Evolutionary conservation across 2,113 vertebrate species (phyloP).

Genomic region (Chroicocephalus ridibundus): DNA sequence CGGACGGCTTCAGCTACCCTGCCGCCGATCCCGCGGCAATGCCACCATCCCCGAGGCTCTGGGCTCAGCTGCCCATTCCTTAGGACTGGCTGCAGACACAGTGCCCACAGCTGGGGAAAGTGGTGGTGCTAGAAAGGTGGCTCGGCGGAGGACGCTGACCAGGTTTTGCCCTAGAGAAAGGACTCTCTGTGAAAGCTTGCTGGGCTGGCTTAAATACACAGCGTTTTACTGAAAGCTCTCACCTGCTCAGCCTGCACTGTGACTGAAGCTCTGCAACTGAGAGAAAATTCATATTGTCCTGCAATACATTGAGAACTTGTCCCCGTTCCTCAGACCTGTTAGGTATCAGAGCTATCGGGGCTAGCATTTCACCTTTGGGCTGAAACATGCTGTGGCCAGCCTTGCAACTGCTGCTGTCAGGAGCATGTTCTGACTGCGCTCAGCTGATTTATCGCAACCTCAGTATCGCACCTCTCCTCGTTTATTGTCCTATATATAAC

Average conservation of each 20-base stretch:
- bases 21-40: accelerated
- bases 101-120: background rate
- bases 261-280: background rate
- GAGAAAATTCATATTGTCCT: background rate
- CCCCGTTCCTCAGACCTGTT: accelerated
- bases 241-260: background rate
- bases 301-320: background rate
- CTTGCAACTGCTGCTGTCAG: background rate
- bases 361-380: background rate
- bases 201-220: background rate
- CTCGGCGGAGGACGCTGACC: background rate
- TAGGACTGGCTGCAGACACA: background rate
- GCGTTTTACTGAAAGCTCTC: background rate
- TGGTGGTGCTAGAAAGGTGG: background rate
- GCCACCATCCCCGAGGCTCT: accelerated
- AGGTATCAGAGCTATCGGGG: background rate
- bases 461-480: background rate
- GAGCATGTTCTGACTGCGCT: background rate
- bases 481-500: background rate
- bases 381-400: background rate
- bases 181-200: background rate
- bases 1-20: background rate
- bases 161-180: background rate
- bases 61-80: accelerated
- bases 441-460: background rate